phyloP scores from a whole-genome alignment of 1,140 invertebrate genomes.

The Platorchestia sp. region DNA sequence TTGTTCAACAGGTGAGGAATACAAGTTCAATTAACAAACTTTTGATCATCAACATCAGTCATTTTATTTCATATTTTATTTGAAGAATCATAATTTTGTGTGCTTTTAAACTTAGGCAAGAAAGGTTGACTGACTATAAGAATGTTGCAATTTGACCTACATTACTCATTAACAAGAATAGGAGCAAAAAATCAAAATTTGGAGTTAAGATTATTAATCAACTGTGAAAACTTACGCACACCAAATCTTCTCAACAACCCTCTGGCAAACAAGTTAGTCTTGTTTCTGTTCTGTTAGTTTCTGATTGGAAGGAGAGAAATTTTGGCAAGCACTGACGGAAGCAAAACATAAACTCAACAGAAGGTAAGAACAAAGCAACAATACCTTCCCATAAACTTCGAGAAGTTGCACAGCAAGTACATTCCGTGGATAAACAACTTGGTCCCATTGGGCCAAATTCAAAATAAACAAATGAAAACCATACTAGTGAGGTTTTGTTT shows the following conservation, averaged over 20 bases:
- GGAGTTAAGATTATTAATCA: too few relatives aligned
- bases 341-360: neutral
- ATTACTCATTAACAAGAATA: too few relatives aligned
- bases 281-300: neutral
- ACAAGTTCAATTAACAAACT: too few relatives aligned
- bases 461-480: slow-evolving; percentile 27
- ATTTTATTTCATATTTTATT: too few relatives aligned
- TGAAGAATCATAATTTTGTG: too few relatives aligned
- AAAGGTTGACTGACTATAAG: too few relatives aligned
- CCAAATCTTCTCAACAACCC: neutral
- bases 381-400: slow-evolving; percentile 31
- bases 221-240: neutral
- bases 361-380: neutral
- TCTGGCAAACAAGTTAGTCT: neutral
- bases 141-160: too few relatives aligned
- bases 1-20: too few relatives aligned
- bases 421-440: slow-evolving; percentile 15
- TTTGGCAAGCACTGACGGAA: neutral
- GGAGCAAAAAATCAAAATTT: too few relatives aligned
- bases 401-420: neutral
- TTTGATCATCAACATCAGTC: too few relatives aligned
- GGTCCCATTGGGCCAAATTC: slow-evolving; percentile 37
- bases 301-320: neutral
- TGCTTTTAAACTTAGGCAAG: too few relatives aligned
- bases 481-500: neutral